Base-by-base conservation (phyloP, 2,888 invertebrate genomes). In the Anaspis maculata region DNA sequence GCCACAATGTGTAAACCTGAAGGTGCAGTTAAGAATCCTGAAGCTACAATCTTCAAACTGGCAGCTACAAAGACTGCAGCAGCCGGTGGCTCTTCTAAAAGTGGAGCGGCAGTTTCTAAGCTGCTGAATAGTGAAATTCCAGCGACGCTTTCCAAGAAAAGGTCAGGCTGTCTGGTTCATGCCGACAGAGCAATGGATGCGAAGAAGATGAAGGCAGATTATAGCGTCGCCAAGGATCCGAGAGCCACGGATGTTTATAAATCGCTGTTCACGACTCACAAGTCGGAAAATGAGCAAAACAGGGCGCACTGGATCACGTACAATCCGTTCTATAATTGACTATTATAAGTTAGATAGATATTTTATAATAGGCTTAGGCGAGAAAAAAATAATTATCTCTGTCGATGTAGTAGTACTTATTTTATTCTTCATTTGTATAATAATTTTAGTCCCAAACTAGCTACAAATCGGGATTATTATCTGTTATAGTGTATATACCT, bases 241-340 rank as follows among this genome's bases (percentile, higher is more conserved):
- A 85, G 83, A 50, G 84, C 83, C 3, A 84, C 85, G 38, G 84
- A 88, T 64, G 91, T 91, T 0, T 92, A 86, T 59, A 98, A 97
- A 64, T 95, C 95, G 2, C 64, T 98, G 30, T 98, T 98, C 58
- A 97, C 95, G 0, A 78, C 85, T 5, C 92, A 92, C 58, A 76
- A 84, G 54, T 81, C 77, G 32, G 96, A 95, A 34, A 75, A 85
- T 51, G 80, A 84, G 31, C 92, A 96, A 61, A 74, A 79, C 25
- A 79, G 85, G 49, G 92, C 92, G 2, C 95, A 97, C 62, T 98
- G 97, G 98, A 82, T 97, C 32, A 97, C 97, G 0, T 95, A 91
- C 56, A 97, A 97, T 72, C 97, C 97, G 28, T 89, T 89, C 65
- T 90, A 89, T 62, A 89, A 89, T 23, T 37, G 16, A 36, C 10